Conservation (phyloP, 2,888 invertebrate species). For the Opisthograptis luteolata region DNA sequence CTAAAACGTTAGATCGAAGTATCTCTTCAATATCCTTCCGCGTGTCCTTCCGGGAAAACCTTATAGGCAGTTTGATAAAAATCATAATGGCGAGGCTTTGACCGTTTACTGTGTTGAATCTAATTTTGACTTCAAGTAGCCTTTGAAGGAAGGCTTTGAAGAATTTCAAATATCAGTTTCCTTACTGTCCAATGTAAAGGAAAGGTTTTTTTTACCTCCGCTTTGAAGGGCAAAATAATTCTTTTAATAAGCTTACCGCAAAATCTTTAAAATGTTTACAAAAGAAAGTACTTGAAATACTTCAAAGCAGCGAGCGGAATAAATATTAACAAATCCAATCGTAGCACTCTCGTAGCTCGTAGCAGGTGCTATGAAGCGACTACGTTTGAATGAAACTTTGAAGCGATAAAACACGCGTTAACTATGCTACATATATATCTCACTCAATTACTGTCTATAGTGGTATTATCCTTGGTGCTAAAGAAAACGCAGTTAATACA, state of each 20-base stretch:
- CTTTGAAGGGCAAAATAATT: no score
- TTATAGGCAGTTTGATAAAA: no score
- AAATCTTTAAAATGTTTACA: no score
- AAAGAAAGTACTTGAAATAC: no score
- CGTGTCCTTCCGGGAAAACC: no score
- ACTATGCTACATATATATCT: not conserved
- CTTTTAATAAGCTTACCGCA: no score
- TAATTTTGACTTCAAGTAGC: conserved; percentile 6
- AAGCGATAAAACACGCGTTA: conserved; percentile 30
- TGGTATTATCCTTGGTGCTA: conserved; percentile 18
- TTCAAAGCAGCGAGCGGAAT: conserved; percentile 12
- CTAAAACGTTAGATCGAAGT: no score
- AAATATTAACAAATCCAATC: conserved; percentile 40
- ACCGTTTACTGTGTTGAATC: conserved; percentile 13
- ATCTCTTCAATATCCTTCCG: no score
- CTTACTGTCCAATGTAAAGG: no score
- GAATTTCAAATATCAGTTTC: conserved; percentile 2
- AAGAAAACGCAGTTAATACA: conserved; percentile 12
- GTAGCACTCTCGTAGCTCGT: conserved; percentile 37
- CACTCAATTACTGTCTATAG: not conserved
- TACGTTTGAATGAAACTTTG: conserved; percentile 56
- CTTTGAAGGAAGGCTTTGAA: conserved; percentile 12
- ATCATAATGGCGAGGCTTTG: conserved; percentile 16
- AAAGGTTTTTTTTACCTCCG: no score
- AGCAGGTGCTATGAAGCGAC: conserved; percentile 56